These are phyloP conservation scores for Scelioninae gen. 1 DNA, from an alignment of 2,888 invertebrate species.

Conservation along the genomic window DNA sequence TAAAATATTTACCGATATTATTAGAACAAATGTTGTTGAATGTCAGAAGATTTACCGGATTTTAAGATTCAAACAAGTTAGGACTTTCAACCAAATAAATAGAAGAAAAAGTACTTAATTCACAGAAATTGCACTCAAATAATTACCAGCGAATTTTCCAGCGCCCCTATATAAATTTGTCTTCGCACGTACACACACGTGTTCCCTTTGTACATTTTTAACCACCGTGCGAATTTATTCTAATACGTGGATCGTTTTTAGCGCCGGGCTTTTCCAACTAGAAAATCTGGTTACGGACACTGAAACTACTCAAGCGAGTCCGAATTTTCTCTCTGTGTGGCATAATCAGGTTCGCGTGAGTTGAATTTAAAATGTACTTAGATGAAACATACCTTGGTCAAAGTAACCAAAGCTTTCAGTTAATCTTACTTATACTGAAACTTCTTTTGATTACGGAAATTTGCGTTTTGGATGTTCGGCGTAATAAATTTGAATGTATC, in stretches of 20 bases:
- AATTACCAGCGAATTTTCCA: not conserved
- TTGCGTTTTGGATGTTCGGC: constrained; percentile 1
- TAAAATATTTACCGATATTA: too few species aligned
- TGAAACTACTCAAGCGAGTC: constrained; percentile 47
- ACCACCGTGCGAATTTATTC: constrained; percentile 47
- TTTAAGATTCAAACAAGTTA: too few species aligned
- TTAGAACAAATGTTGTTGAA: too few species aligned
- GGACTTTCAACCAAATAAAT: not conserved
- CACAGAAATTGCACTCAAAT: not conserved
- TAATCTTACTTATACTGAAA: constrained; percentile 40
- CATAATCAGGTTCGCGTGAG: constrained; percentile 59
- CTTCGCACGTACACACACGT: not conserved
- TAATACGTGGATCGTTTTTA: constrained; percentile 53
- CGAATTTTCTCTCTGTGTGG: constrained; percentile 57
- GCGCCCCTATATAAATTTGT: constrained; percentile 27
- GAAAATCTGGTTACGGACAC: constrained; percentile 60
- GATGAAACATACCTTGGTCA: constrained; percentile 50
- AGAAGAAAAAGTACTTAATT: not conserved
- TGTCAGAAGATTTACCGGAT: too few species aligned
- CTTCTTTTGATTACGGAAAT: constrained; percentile 34
- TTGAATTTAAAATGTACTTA: constrained; percentile 62
- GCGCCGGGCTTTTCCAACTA: constrained; percentile 38
- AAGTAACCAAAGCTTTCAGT: constrained; percentile 53
- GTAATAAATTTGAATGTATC: constrained; percentile 7
- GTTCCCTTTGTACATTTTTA: constrained; percentile 43